Conservation (phyloP, 2,888 invertebrate species). For the Platypus cylindrus region DNA sequence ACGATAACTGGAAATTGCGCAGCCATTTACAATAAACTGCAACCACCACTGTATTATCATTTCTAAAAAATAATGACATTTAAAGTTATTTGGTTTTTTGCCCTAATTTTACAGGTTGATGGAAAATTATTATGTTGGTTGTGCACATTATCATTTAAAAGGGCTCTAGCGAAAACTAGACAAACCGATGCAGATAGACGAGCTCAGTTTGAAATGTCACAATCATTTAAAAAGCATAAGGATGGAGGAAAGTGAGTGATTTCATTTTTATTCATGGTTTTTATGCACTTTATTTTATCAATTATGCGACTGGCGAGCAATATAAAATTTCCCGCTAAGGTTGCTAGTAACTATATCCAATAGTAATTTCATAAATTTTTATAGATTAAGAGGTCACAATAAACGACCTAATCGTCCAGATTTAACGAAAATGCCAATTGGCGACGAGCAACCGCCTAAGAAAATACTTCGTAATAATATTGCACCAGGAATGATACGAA, state of each 20-base stretch:
- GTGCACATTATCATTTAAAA: conserved; percentile 84
- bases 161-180: conserved; percentile 84
- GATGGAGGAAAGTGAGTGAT: conserved; percentile 26
- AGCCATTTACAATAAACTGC: no score
- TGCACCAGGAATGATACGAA: conserved; percentile 30
- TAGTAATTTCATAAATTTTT: conserved; percentile 1
- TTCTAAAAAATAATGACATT: no score
- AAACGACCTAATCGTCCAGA: conserved; percentile 59
- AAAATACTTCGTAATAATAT: conserved; percentile 37
- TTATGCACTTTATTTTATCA: background rate
- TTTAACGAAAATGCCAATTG: conserved; percentile 43
- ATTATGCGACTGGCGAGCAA: background rate
- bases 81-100: no score
- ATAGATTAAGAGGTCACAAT: conserved; percentile 53
- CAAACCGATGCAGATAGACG: conserved; percentile 61
- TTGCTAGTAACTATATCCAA: background rate
- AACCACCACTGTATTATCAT: conserved; percentile 3
- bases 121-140: conserved; percentile 92
- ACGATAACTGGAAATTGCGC: no score
- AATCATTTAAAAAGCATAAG: conserved; percentile 39
- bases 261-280: background rate
- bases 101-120: conserved; percentile 73
- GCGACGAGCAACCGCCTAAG: conserved; percentile 36
- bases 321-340: background rate
- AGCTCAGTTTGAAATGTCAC: conserved; percentile 39